These are phyloP conservation scores for Callinectes sapidus DNA, from an alignment of 2,888 invertebrate species.

Conservation along the genomic window DNA sequence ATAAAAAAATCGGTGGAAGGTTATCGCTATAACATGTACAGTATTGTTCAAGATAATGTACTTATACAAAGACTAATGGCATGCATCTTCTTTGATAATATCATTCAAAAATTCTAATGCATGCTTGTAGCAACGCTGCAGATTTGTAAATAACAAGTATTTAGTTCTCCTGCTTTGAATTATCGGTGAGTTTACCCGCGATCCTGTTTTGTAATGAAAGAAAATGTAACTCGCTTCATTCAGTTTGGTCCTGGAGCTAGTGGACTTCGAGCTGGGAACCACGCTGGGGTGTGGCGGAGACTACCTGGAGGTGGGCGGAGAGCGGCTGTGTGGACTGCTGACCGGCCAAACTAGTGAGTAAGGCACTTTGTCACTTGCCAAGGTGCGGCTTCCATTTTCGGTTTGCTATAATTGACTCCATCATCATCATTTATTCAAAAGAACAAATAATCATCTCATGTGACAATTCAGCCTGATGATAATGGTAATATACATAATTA, in stretches of 20 bases:
- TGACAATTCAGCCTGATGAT: too few relatives aligned
- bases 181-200: background rate
- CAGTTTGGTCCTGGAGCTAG: constrained; percentile 55
- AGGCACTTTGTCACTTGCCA: background rate
- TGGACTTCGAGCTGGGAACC: constrained; percentile 51
- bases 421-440: too few relatives aligned
- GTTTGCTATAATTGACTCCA: too few relatives aligned
- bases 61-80: background rate
- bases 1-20: background rate
- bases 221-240: background rate
- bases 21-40: background rate
- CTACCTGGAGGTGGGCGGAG: constrained; percentile 58
- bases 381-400: background rate
- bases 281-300: constrained; percentile 44
- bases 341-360: constrained; percentile 56
- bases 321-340: constrained; percentile 54
- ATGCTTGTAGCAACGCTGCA: background rate
- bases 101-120: background rate
- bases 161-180: background rate
- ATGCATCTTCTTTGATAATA: background rate
- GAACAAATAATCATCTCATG: too few relatives aligned
- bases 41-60: background rate
- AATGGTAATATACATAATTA: background rate
- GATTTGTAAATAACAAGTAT: background rate
- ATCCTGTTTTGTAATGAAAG: background rate